Conservation (phyloP, 2,888 invertebrate species). For the Caenorhabditis wallacei region DNA sequence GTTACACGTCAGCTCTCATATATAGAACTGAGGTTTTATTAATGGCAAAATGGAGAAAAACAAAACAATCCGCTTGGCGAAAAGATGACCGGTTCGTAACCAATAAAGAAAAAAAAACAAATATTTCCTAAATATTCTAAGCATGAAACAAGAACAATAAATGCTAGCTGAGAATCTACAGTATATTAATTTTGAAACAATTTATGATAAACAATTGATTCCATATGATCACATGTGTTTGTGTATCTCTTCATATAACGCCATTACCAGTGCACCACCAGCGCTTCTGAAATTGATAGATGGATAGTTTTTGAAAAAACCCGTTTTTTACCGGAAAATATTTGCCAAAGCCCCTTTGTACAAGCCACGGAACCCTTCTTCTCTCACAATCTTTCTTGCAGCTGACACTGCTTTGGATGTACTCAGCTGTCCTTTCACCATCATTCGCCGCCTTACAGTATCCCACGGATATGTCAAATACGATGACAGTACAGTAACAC, state of each 20-base stretch:
- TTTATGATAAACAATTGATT: too few relatives aligned
- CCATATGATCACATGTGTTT: conserved; percentile 63
- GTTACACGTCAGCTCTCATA: conserved; percentile 27
- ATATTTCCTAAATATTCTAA: conserved; percentile 4
- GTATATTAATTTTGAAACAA: too few relatives aligned
- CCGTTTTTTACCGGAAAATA: conserved; percentile 65
- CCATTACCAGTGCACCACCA: conserved; percentile 76
- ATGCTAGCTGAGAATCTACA: conserved; percentile 44
- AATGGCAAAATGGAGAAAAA: conserved; percentile 4
- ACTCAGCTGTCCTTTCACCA: conserved; percentile 91
- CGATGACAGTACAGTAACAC: conserved; percentile 70
- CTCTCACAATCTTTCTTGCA: conserved; percentile 66
- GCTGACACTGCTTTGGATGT: conserved; percentile 66
- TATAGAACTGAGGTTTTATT: conserved; percentile 14
- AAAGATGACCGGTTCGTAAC: conserved; percentile 21
- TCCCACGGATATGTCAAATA: conserved; percentile 93
- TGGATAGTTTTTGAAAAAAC: background rate
- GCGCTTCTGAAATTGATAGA: conserved; percentile 64
- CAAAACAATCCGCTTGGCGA: conserved; percentile 12
- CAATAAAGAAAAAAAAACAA: conserved; percentile 11
- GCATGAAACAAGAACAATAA: conserved; percentile 13
- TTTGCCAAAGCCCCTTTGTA: conserved; percentile 74
- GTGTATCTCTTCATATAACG: conserved; percentile 74
- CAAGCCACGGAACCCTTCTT: conserved; percentile 71
- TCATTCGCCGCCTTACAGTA: conserved; percentile 96